Evolutionary conservation across 2,797 vertebrate genomes (phyloP), one percentile per base, ranked within the genome.

Genomic region (Chaetodon trifasciatus): DNA sequence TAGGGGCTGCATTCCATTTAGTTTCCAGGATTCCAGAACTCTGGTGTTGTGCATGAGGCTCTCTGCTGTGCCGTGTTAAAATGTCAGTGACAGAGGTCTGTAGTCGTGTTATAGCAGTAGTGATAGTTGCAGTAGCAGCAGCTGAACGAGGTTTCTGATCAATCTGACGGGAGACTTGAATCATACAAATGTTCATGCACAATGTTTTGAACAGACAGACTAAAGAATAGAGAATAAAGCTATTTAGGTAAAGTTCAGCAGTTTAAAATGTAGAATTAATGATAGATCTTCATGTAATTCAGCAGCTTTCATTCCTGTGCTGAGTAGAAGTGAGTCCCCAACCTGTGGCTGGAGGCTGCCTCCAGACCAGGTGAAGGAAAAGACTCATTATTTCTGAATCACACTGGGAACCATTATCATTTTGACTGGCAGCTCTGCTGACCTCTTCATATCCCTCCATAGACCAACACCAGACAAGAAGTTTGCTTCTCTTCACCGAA

Each of bases 281-380:
- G 9, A 23, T 12, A 69, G 23, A 37, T n/a, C 15, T 39, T 21
- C 8, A 9, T 60, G 11, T 40, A 60, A 60, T 40, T 50, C 13
- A 8, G 0, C 55, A 52, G 66, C 16, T 32, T 64, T 64, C 8
- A 5, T 46, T 23, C 12, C 70, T 58, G 46, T 19, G 15, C 64
- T 50, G 39, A 55, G 42, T 3, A 19, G 44, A 21, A 24, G 32
- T 70, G 70, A 77, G 39, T 79, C 78, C 69, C 75, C 71, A 42
- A 53, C 23, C 39, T 37, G 40, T 56, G 58, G 50, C 64, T 28
- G 3, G 21, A 66, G 62, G 44, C 74, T 53, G n/a, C 32, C 21
- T 37, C 0, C n/a, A 44, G 23, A 50, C n/a, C 55, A 60, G 40
- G 3, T 23, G 24, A 28, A 28, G 3, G 15, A 40, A 24, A 0